A percentile compares a stretch with the other conserved stretches of the same genome.
These are phyloP conservation scores for Belonocnema kinseyi DNA, from an alignment of 1,140 invertebrate species.

Conservation along the genomic window DNA sequence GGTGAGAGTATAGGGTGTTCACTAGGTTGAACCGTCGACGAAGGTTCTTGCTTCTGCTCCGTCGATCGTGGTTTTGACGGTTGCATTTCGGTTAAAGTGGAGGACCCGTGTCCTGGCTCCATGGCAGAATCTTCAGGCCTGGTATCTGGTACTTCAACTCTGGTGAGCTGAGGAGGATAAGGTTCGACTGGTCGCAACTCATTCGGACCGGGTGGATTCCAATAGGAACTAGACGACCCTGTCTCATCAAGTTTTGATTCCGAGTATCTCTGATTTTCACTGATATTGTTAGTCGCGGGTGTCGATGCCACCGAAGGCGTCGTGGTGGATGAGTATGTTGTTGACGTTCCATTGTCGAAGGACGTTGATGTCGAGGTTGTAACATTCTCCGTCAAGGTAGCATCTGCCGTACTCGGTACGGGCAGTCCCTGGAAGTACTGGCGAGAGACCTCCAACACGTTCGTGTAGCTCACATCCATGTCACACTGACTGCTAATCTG, in stretches of 20 bases:
- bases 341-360: conserved; percentile 58
- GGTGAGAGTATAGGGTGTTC: conserved; percentile 64
- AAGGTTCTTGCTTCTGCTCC: conserved; percentile 64
- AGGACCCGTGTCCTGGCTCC: conserved; percentile 51
- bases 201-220: conserved; percentile 58
- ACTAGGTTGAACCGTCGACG: conserved; percentile 62
- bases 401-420: conserved; percentile 75
- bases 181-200: conserved; percentile 64
- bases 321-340: conserved; percentile 45
- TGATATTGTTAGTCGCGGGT: conserved; percentile 37
- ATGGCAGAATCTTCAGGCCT: conserved; percentile 66
- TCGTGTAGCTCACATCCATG: conserved; percentile 86
- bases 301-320: conserved; percentile 61
- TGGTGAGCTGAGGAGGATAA: conserved; percentile 66
- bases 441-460: conserved; percentile 86
- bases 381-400: conserved; percentile 69
- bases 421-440: conserved; percentile 87
- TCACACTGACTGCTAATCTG: conserved; percentile 75
- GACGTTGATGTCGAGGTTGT: conserved; percentile 72
- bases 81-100: conserved; percentile 70
- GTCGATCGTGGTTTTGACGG: conserved; percentile 67
- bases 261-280: conserved; percentile 46
- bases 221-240: conserved; percentile 53
- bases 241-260: conserved; percentile 49
- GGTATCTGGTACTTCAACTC: conserved; percentile 69